These are phyloP conservation scores for Drosophila azteca DNA, from an alignment of 1,140 invertebrate species.

Conservation along the genomic window DNA sequence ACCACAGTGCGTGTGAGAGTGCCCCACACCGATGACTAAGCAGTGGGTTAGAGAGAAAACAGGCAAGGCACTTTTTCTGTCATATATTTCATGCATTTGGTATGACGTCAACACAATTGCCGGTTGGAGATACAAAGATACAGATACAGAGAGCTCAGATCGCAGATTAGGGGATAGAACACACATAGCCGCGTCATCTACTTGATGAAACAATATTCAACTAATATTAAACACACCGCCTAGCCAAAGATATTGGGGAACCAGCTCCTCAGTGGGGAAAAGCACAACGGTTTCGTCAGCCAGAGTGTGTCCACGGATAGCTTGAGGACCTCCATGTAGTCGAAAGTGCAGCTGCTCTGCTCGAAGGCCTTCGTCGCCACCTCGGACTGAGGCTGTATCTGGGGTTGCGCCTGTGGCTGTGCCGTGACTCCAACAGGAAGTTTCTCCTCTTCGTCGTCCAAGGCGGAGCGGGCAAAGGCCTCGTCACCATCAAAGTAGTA, in stretches of 20 bases:
- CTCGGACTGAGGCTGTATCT: background rate
- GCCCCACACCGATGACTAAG: conserved; percentile 37
- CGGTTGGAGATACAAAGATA: background rate
- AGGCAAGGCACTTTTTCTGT: conserved; percentile 17
- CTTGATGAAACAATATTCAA: conserved; percentile 10
- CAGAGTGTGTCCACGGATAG: conserved; percentile 74
- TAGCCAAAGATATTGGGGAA: conserved; percentile 76
- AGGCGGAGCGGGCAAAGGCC: conserved; percentile 63
- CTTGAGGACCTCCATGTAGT: conserved; percentile 73
- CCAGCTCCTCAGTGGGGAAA: conserved; percentile 73
- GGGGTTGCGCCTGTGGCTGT: background rate
- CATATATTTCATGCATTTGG: conserved; percentile 21
- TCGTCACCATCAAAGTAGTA: conserved; percentile 81
- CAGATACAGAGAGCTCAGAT: conserved; percentile 2
- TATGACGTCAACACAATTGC: conserved; percentile 46
- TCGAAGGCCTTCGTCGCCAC: conserved; percentile 56
- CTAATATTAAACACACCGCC: conserved; percentile 1
- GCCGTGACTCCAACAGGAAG: background rate
- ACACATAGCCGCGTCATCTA: conserved; percentile 29
- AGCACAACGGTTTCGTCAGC: conserved; percentile 77
- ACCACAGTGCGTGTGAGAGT: conserved; percentile 32
- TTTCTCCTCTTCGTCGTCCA: conserved; percentile 46
- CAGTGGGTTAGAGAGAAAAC: background rate
- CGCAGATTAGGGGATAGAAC: conserved; percentile 3
- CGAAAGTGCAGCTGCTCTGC: conserved; percentile 71